These are phyloP conservation scores for Drosophila lacteicornis DNA, from an alignment of 1,140 invertebrate genomes.

Conservation along the genomic window DNA sequence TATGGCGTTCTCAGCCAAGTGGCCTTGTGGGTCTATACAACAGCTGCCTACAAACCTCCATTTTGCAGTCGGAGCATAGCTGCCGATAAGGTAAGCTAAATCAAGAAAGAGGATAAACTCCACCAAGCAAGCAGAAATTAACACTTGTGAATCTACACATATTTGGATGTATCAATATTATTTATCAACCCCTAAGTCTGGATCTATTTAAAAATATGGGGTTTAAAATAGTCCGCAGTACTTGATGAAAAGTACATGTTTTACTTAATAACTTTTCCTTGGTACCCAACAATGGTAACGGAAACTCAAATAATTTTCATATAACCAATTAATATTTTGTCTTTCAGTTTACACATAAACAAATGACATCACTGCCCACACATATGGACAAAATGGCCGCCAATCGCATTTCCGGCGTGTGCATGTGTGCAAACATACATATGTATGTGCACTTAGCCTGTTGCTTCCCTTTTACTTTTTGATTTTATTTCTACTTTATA, in stretches of 20 bases:
- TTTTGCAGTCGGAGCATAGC: background rate
- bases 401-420: conserved; percentile 24
- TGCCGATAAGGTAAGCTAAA: background rate
- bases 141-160: too few relatives aligned
- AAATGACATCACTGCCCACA: background rate
- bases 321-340: background rate
- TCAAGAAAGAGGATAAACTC: too few relatives aligned
- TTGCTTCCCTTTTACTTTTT: conserved; percentile 32
- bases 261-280: background rate
- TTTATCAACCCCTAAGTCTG: too few relatives aligned
- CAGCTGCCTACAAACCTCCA: conserved; percentile 16
- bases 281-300: background rate
- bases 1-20: background rate
- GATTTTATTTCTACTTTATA: conserved; percentile 37
- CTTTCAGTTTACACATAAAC: background rate
- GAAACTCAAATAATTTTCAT: background rate
- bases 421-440: background rate
- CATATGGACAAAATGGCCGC: conserved; percentile 9
- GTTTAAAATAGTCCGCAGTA: background rate
- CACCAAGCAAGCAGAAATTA: too few relatives aligned
- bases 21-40: background rate
- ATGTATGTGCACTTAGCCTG: conserved; percentile 18
- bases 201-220: too few relatives aligned
- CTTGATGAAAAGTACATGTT: background rate
- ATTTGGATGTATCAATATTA: too few relatives aligned